A percentile compares a stretch with the other conserved stretches of the same genome.
These are phyloP conservation scores for Ganaspis brasiliensis DNA, from an alignment of 2,888 invertebrate species.

Conservation along the genomic window DNA sequence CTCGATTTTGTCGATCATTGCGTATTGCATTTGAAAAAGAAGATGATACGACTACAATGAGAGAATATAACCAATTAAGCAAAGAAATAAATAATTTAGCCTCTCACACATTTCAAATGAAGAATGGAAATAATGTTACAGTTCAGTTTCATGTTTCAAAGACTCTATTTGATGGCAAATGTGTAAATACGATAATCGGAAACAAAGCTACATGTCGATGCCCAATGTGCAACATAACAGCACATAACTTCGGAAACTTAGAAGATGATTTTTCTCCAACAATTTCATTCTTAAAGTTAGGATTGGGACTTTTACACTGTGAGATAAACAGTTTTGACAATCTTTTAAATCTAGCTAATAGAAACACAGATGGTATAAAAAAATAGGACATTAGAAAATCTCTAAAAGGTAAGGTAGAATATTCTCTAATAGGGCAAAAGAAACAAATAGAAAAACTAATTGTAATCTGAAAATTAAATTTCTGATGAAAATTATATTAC, in stretches of 20 bases:
- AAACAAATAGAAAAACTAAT: no score
- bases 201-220: slow-evolving; percentile 5
- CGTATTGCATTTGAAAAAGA: slow-evolving; percentile 35
- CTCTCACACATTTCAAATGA: slow-evolving; percentile 14
- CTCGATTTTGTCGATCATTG: slow-evolving; percentile 22
- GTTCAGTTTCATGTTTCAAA: slow-evolving; percentile 3
- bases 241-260: slow-evolving; percentile 20
- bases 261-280: slow-evolving; percentile 26
- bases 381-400: slow-evolving; percentile 21
- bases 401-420: slow-evolving; percentile 10
- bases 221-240: slow-evolving; percentile 11
- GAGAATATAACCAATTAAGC: slow-evolving; percentile 21
- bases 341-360: slow-evolving; percentile 28
- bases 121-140: slow-evolving; percentile 25
- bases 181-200: slow-evolving; percentile 8
- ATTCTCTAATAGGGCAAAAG: slow-evolving; percentile 15
- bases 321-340: slow-evolving; percentile 38
- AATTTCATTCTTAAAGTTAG: neutral
- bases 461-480: no score
- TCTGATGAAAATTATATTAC: no score
- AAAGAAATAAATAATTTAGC: slow-evolving; percentile 9
- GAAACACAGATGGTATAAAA: neutral
- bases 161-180: slow-evolving; percentile 43
- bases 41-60: neutral
- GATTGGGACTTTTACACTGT: slow-evolving; percentile 13